Conservation (phyloP, 2,113 vertebrate species). For the Notechis scutatus region DNA sequence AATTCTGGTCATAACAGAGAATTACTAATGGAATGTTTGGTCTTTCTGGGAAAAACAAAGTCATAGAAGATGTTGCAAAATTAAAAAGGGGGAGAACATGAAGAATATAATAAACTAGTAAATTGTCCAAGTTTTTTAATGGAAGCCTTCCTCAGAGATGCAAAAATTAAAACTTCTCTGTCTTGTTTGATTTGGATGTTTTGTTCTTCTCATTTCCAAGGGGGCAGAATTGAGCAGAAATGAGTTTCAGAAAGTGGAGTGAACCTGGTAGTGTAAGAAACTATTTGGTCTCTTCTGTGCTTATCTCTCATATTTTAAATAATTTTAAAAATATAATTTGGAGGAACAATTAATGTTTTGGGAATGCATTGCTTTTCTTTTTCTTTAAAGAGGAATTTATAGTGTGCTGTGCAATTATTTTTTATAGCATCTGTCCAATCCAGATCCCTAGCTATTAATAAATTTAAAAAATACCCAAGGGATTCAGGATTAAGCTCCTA, state of each 20-base stretch:
- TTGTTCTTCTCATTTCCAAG: background rate
- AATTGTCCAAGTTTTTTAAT: background rate
- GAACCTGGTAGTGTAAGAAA: background rate
- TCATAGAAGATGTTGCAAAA: background rate
- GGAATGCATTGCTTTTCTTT: background rate
- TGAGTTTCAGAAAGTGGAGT: background rate
- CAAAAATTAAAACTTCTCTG: background rate
- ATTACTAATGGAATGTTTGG: background rate
- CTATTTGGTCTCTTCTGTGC: background rate
- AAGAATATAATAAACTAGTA: background rate
- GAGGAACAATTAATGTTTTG: background rate
- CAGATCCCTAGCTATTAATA: background rate
- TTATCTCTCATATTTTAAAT: background rate
- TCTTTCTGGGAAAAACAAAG: background rate
- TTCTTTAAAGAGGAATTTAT: background rate
- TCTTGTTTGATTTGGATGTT: background rate
- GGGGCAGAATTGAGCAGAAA: background rate
- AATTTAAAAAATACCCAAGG: background rate
- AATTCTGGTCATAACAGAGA: background rate
- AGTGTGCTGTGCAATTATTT: background rate
- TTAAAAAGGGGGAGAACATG: background rate
- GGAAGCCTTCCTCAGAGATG: background rate
- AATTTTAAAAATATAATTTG: background rate
- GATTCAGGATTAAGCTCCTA: background rate
- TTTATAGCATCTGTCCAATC: background rate